Evolutionary conservation across 2,797 vertebrate genomes (phyloP).

Genomic region (Ctenopoma multispine): DNA sequence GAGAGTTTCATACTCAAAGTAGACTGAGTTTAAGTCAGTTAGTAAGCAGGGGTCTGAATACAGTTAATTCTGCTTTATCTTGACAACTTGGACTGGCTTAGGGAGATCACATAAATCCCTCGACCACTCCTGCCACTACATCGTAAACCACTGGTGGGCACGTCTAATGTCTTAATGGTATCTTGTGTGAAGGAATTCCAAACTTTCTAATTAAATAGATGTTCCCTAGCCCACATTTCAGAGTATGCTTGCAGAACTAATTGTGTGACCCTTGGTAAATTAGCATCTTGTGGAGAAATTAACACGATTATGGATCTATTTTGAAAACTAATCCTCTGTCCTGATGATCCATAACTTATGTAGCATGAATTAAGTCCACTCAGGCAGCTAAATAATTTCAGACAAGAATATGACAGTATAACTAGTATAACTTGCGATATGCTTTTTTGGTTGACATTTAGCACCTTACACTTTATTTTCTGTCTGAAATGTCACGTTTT

Average conservation of each 20-base stretch:
- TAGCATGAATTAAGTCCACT: conserved; percentile 39
- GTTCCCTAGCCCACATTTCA: conserved; percentile 47
- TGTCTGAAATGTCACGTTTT: conserved; percentile 62
- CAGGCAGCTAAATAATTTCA: conserved; percentile 43
- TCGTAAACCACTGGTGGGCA: conserved; percentile 53
- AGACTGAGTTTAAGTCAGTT: conserved; percentile 12
- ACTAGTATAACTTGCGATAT: conserved; percentile 38
- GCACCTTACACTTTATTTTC: conserved; percentile 37
- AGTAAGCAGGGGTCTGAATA: conserved; percentile 20
- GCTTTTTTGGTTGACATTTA: conserved; percentile 63
- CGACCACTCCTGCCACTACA: conserved; percentile 43
- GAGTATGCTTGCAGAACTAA: conserved; percentile 24
- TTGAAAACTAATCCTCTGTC: conserved; percentile 47
- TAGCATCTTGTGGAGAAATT: conserved; percentile 63
- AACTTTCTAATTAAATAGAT: conserved; percentile 64
- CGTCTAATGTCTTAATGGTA: conserved; percentile 49
- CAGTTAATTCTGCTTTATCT: conserved; percentile 50
- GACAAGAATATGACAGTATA: conserved; percentile 50
- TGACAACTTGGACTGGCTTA: conserved; percentile 47
- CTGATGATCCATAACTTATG: conserved; percentile 42
- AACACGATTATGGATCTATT: conserved; percentile 54
- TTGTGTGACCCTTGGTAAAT: conserved; percentile 63
- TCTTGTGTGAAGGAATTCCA: conserved; percentile 46
- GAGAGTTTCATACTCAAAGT: conserved; percentile 28
- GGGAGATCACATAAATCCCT: conserved; percentile 17